These are phyloP conservation scores for Dryobotodes eremita DNA, from an alignment of 2,888 invertebrate species.

Conservation along the genomic window DNA sequence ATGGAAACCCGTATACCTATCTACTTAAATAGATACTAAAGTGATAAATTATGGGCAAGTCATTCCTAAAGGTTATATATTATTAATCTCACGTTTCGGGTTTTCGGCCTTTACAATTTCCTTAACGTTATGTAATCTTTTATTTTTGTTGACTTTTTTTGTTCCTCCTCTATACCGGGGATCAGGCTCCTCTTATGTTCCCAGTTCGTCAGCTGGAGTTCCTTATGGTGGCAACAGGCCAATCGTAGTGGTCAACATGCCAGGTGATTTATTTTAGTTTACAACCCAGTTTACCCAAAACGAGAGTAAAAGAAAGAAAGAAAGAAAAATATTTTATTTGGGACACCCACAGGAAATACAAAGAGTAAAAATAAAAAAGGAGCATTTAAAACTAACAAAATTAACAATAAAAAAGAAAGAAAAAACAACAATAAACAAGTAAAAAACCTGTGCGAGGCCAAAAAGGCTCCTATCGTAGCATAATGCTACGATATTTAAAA, in stretches of 20 bases:
- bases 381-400: too few species aligned
- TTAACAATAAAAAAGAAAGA: too few species aligned
- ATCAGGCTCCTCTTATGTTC: constrained; percentile 31
- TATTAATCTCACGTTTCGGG: background rate
- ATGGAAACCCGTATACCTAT: background rate
- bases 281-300: constrained; percentile 17
- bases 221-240: constrained; percentile 37
- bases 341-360: too few species aligned
- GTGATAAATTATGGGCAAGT: background rate
- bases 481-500: too few species aligned
- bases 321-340: too few species aligned
- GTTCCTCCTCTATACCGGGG: constrained; percentile 42
- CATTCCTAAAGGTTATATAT: constrained; percentile 1
- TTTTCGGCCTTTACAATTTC: constrained; percentile 4
- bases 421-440: too few species aligned
- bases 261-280: constrained; percentile 34
- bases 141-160: constrained; percentile 33
- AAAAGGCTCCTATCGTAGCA: too few species aligned
- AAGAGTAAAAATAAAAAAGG: too few species aligned
- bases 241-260: constrained; percentile 53
- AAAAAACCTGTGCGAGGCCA: too few species aligned
- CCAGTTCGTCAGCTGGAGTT: constrained; percentile 19
- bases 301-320: too few species aligned
- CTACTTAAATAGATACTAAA: background rate
- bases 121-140: background rate